Percentiles rank a stretch among this genome's conserved stretches.
These are phyloP conservation scores for Temnothorax rugatulus DNA, from an alignment of 2,888 invertebrate genomes.

Conservation along the genomic window DNA sequence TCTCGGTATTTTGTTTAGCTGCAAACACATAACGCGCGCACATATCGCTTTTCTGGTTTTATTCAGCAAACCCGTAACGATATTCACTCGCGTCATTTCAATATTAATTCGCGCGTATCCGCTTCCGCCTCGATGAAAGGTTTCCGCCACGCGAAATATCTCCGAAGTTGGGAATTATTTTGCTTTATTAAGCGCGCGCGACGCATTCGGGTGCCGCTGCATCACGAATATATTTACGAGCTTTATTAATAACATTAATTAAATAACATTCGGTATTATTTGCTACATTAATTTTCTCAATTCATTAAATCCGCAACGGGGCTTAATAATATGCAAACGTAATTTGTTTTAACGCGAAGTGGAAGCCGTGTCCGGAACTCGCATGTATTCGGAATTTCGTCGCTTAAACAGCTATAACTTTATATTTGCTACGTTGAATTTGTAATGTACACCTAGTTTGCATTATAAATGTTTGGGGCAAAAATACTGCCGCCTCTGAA, in stretches of 20 bases:
- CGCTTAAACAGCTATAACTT: slow-evolving; percentile 39
- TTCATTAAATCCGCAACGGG: slow-evolving; percentile 48
- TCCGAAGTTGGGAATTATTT: slow-evolving; percentile 29
- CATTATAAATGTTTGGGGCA: slow-evolving; percentile 33
- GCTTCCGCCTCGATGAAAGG: not conserved
- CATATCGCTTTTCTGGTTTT: not conserved
- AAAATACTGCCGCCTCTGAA: slow-evolving; percentile 16
- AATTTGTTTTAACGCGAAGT: slow-evolving; percentile 49
- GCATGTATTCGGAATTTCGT: slow-evolving; percentile 38
- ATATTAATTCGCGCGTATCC: slow-evolving; percentile 34
- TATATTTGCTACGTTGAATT: slow-evolving; percentile 34
- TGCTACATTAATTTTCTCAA: slow-evolving; percentile 53
- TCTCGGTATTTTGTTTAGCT: slow-evolving; percentile 22
- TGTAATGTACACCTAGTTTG: slow-evolving; percentile 40
- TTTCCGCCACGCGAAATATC: slow-evolving; percentile 19
- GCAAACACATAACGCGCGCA: not conserved
- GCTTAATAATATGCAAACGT: slow-evolving; percentile 46
- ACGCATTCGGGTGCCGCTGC: not conserved
- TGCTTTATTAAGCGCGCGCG: slow-evolving; percentile 38
- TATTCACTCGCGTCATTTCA: slow-evolving; percentile 8
- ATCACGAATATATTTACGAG: slow-evolving; percentile 44
- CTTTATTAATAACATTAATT: slow-evolving; percentile 55
- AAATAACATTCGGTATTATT: slow-evolving; percentile 52
- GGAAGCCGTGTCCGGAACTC: slow-evolving; percentile 1
- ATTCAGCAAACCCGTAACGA: not conserved